Evolutionary conservation across 2,888 invertebrate species (phyloP), one percentile per base, ranked within the genome.

Genomic region (Melinaea marsaeus): DNA sequence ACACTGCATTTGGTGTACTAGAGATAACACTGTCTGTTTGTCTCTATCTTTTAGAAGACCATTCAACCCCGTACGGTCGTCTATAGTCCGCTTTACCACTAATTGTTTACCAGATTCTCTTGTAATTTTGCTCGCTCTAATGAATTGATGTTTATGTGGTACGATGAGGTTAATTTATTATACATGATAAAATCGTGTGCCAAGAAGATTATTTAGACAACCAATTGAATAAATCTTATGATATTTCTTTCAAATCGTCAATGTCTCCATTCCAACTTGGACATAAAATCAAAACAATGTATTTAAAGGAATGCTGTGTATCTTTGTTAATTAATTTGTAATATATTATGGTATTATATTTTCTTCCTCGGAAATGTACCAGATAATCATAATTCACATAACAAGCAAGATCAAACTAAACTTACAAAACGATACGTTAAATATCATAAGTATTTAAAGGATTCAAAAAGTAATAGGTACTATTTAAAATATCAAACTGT

Each of bases 111-210:
- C 55, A 34, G 55, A 42, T 42, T 42, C 9, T 11, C 42, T 58
- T 42, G 61, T 47, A 57, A 58, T 65, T 60, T 55, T 68, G 63
- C 60, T 63, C 61, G 67, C 58, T 61, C 61, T 48, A 55, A 54
- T 61, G 55, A 58, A 32, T 9, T 61, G 55, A 60, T 61, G 57
- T 55, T 62, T 45, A 48, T 65, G 65, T 68, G 65, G 65, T 61
- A 63, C 59, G 60, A 55, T 65, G 57, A 54, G 58, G 13, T 37
- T 47, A n/a, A 59, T 58, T 37, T 61, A 59, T 61, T 47, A 9
- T 59, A 51, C 51, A 51, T 51, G 51, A 51, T 59, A 63, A 57
- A 42, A 61, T 63, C 65, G 62, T 65, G 67, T 65, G 67, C 67
- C 67, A 67, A 67, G 42, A 55, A 63, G 62, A 37, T 37, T 37